These are phyloP conservation scores for Artibeus lituratus DNA, from an alignment of 2,797 vertebrate genomes.

Conservation along the genomic window DNA sequence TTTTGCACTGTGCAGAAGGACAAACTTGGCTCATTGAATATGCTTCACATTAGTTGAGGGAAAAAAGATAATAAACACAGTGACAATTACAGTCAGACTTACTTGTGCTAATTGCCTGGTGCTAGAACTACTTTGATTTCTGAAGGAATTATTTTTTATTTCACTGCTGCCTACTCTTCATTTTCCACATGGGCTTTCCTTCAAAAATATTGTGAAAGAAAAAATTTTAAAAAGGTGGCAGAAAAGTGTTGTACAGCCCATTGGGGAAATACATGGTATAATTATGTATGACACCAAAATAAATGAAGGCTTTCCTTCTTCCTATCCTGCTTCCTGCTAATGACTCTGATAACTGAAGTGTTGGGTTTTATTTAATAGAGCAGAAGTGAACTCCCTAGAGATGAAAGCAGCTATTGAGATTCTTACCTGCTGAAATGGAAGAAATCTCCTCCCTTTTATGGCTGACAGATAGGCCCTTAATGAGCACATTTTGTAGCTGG, in stretches of 20 bases:
- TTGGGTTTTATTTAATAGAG: slow-evolving; percentile 65
- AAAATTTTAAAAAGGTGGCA: not conserved
- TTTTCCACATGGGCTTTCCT: slow-evolving; percentile 43
- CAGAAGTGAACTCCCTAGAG: slow-evolving; percentile 50
- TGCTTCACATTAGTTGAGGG: not conserved
- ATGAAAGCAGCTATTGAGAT: slow-evolving; percentile 15
- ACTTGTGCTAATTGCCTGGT: not conserved
- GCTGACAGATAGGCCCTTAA: slow-evolving; percentile 30
- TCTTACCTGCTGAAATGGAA: slow-evolving; percentile 47
- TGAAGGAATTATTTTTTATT: slow-evolving; percentile 1
- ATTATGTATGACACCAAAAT: slow-evolving; percentile 60
- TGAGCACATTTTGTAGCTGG: slow-evolving; percentile 54
- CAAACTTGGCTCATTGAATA: not conserved
- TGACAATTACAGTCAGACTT: not conserved
- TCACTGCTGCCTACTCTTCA: slow-evolving; percentile 14
- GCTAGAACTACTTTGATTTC: slow-evolving; percentile 32
- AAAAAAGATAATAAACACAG: not conserved
- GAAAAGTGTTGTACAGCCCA: slow-evolving; percentile 29
- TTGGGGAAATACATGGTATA: slow-evolving; percentile 62
- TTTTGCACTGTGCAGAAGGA: not conserved
- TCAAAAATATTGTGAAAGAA: slow-evolving; percentile 48
- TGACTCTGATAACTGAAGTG: slow-evolving; percentile 51
- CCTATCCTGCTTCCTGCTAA: slow-evolving; percentile 14
- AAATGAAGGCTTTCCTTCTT: slow-evolving; percentile 65
- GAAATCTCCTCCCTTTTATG: slow-evolving; percentile 16